These are phyloP conservation scores for Epinephelus cyanopodus DNA, from an alignment of 2,113 vertebrate species.

Conservation along the genomic window DNA sequence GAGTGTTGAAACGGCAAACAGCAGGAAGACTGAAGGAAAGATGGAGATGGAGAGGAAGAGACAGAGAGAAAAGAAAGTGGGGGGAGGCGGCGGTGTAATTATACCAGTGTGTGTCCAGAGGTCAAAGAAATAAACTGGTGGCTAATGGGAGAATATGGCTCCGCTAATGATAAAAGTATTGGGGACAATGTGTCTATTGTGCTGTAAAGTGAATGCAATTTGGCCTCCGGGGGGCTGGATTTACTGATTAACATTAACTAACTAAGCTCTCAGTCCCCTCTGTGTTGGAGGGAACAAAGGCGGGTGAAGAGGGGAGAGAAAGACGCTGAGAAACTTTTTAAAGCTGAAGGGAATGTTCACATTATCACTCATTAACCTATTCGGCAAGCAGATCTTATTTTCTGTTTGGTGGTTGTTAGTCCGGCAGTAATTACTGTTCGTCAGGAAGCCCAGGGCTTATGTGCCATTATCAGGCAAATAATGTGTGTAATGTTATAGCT, in stretches of 20 bases:
- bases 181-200: conserved; percentile 57
- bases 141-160: conserved; percentile 60
- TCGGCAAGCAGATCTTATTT: conserved; percentile 16
- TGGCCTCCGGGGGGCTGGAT: conserved; percentile 54
- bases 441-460: conserved; percentile 31
- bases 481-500: neutral
- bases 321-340: conserved; percentile 17
- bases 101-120: conserved; percentile 40
- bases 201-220: conserved; percentile 54
- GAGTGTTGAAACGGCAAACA: neutral
- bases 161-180: conserved; percentile 53
- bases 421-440: conserved; percentile 12
- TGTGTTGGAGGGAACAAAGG: conserved; percentile 47
- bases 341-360: conserved; percentile 37
- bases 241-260: conserved; percentile 59
- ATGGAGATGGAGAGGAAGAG: conserved; percentile 12
- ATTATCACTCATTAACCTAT: conserved; percentile 5
- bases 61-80: neutral
- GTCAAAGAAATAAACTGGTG: conserved; percentile 55
- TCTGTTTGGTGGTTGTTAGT: conserved; percentile 13
- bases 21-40: neutral
- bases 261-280: conserved; percentile 39
- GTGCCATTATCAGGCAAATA: conserved; percentile 10
- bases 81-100: conserved; percentile 27
- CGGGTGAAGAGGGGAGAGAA: conserved; percentile 11